Percentiles rank a stretch among this genome's conserved stretches.
These are phyloP conservation scores for Eupithecia dodoneata DNA, from an alignment of 2,888 invertebrate species.

Conservation along the genomic window DNA sequence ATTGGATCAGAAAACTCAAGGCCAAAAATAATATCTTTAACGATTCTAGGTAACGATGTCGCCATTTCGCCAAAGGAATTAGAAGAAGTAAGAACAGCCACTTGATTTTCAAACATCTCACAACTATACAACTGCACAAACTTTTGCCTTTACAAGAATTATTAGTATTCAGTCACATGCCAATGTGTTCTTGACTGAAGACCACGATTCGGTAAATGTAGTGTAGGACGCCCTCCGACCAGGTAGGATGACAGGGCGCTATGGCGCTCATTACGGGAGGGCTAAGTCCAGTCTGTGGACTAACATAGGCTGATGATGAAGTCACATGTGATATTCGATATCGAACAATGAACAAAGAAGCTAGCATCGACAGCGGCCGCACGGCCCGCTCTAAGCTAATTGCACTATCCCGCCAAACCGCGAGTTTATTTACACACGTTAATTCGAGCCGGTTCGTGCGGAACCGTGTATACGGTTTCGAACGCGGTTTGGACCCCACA, in stretches of 20 bases:
- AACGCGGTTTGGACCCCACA: slow-evolving; percentile 31
- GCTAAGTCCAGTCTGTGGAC: no score
- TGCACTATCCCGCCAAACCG: slow-evolving; percentile 35
- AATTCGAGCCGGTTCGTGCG: slow-evolving; percentile 32
- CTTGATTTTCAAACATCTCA: neutral
- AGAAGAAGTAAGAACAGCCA: neutral
- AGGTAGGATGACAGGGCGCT: no score
- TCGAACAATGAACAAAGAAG: neutral
- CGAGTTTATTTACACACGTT: slow-evolving; percentile 35
- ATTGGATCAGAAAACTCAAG: neutral
- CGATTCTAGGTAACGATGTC: neutral
- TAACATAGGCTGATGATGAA: no score
- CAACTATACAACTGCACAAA: no score
- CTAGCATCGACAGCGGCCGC: slow-evolving; percentile 5
- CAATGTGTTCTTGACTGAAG: no score
- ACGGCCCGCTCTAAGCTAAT: slow-evolving; percentile 15
- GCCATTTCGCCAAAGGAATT: neutral
- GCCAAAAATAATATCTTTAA: neutral
- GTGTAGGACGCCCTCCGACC: no score
- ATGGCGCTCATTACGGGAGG: no score
- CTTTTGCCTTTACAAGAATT: no score
- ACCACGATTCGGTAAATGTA: no score
- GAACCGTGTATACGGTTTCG: neutral
- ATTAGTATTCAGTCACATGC: neutral
- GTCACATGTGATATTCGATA: neutral